Percentiles rank a stretch among this genome's conserved stretches.
phyloP scores from a whole-genome alignment of 2,888 invertebrate species.

The Dilophus febrilis region DNA sequence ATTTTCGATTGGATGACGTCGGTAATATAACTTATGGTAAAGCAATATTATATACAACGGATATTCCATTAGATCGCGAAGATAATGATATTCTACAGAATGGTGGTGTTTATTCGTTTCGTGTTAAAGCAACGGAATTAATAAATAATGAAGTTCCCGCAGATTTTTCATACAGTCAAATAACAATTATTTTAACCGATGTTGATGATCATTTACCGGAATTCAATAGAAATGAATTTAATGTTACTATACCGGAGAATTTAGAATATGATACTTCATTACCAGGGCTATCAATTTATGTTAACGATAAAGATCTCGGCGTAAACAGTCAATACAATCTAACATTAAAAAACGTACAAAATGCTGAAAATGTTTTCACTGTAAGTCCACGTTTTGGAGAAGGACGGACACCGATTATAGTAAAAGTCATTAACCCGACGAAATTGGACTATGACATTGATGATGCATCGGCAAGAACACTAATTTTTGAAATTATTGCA shows the following conservation, averaged over 20 bases:
- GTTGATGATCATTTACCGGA: conserved; percentile 58
- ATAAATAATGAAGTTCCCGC: conserved; percentile 52
- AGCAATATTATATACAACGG: conserved; percentile 42
- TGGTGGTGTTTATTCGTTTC: conserved; percentile 60
- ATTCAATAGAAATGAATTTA: conserved; percentile 48
- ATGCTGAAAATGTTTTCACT: conserved; percentile 40
- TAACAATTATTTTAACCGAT: conserved; percentile 64
- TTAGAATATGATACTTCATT: conserved; percentile 49
- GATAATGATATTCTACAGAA: conserved; percentile 54
- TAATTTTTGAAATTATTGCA: conserved; percentile 52
- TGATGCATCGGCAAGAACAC: conserved; percentile 36
- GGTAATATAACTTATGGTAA: conserved; percentile 36
- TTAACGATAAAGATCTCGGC: conserved; percentile 55
- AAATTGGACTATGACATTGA: conserved; percentile 55
- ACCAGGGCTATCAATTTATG: conserved; percentile 55
- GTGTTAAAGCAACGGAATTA: conserved; percentile 54
- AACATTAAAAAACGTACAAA: conserved; percentile 38
- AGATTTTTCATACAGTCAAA: conserved; percentile 46
- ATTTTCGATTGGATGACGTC: conserved; percentile 42
- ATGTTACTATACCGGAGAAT: conserved; percentile 59
- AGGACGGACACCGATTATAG: conserved; percentile 55
- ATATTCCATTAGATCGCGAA: conserved; percentile 54
- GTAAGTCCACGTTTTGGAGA: conserved; percentile 49
- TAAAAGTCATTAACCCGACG: conserved; percentile 47
- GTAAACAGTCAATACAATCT: conserved; percentile 55